Evolutionary conservation across 1,140 invertebrate genomes (phyloP).

Genomic region (Drosophila ambigua): DNA sequence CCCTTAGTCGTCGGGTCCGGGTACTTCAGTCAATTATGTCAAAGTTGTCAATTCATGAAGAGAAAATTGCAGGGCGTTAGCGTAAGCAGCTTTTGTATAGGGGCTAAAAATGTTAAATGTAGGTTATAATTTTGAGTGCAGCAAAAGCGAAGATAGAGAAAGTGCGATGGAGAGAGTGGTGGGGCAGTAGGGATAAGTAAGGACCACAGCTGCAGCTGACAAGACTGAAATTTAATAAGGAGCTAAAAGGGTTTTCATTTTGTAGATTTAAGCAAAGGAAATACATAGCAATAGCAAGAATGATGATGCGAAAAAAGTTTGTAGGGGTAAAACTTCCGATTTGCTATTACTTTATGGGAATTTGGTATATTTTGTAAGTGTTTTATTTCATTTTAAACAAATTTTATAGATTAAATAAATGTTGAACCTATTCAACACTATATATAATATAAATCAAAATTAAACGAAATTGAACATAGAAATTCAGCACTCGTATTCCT

Average conservation of each 20-base stretch:
- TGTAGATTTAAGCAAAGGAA: not conserved
- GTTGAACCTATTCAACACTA: too few species aligned
- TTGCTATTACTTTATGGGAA: too few species aligned
- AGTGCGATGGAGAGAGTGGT: not conserved
- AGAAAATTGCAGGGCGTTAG: constrained; percentile 63
- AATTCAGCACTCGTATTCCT: too few species aligned
- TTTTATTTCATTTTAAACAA: too few species aligned
- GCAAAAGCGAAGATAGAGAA: constrained; percentile 20
- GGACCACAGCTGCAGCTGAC: constrained; percentile 19
- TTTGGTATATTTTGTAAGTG: too few species aligned
- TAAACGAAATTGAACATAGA: too few species aligned
- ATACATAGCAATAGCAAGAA: constrained; percentile 9
- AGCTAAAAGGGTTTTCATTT: constrained; percentile 7
- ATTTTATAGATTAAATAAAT: too few species aligned
- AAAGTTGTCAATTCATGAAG: constrained; percentile 76
- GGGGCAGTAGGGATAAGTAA: not conserved
- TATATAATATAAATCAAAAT: too few species aligned
- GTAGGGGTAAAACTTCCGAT: constrained; percentile 15
- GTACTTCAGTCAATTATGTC: constrained; percentile 74
- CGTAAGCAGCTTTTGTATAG: constrained; percentile 60
- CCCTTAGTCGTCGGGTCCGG: constrained; percentile 31
- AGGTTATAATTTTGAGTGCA: constrained; percentile 68
- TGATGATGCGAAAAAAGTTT: not conserved
- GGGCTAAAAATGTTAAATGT: constrained; percentile 66
- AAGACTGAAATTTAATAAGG: constrained; percentile 22